These are phyloP conservation scores for Leptinotarsa undecemlineata DNA, from an alignment of 1,140 invertebrate genomes.

Conservation along the genomic window DNA sequence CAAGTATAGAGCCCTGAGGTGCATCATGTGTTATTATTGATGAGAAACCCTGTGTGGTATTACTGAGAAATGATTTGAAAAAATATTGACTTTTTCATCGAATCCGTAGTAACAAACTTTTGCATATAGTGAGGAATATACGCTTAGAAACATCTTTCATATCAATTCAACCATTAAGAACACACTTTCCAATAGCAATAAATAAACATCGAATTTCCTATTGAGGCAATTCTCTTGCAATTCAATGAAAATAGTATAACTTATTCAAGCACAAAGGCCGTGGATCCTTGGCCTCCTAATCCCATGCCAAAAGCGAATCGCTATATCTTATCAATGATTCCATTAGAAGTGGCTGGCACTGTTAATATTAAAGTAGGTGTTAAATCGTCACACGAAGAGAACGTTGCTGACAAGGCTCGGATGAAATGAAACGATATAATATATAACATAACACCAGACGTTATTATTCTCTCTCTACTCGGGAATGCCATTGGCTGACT, in stretches of 20 bases:
- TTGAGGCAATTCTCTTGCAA: neutral
- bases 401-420: constrained; percentile 14
- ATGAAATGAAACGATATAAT: constrained; percentile 32
- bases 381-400: constrained; percentile 35
- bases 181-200: neutral
- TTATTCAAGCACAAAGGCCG: constrained; percentile 6
- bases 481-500: constrained; percentile 30
- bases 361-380: constrained; percentile 40
- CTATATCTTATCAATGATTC: constrained; percentile 17
- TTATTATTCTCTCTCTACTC: constrained; percentile 17
- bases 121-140: too few species aligned
- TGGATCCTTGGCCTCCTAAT: neutral
- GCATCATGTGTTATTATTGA: too few species aligned
- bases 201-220: neutral
- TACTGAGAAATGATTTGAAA: too few species aligned
- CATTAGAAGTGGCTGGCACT: constrained; percentile 22
- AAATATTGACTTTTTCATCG: too few species aligned
- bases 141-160: neutral
- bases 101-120: too few species aligned
- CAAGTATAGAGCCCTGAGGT: too few species aligned
- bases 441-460: constrained; percentile 35
- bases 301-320: neutral
- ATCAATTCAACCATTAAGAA: neutral
- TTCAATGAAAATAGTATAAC: constrained; percentile 8
- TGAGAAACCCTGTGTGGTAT: too few species aligned